phyloP scores from a whole-genome alignment of 2,888 invertebrate genomes.

The Cordylochernes scorpioides region DNA sequence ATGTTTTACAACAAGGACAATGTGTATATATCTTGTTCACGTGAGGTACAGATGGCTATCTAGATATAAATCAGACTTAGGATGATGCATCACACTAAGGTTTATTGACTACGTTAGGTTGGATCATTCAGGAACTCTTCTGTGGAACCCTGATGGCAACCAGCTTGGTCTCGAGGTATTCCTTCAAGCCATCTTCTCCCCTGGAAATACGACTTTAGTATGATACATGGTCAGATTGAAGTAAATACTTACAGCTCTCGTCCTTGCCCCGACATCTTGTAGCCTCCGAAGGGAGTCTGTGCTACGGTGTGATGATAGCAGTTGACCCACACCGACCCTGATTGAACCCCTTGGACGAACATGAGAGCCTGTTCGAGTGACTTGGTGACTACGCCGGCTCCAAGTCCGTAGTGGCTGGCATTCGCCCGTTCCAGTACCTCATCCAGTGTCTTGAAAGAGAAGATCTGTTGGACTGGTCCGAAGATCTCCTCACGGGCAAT shows the following conservation, averaged over 20 bases:
- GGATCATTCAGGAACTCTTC: too few relatives aligned
- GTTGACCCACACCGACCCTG: conserved; percentile 73
- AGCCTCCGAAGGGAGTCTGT: conserved; percentile 84
- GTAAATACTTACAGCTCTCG: conserved; percentile 25
- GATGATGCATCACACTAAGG: too few relatives aligned
- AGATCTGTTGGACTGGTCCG: conserved; percentile 77
- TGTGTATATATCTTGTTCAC: too few relatives aligned
- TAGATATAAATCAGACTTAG: too few relatives aligned
- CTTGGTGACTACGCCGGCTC: conserved; percentile 70
- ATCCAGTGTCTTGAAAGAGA: conserved; percentile 57
- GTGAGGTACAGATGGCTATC: too few relatives aligned
- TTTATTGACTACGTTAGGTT: too few relatives aligned
- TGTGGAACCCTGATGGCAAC: too few relatives aligned
- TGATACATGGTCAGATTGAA: too few relatives aligned
- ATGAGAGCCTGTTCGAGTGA: conserved; percentile 55
- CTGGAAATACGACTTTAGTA: neutral
- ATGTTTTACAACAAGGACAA: too few relatives aligned
- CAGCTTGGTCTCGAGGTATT: neutral
- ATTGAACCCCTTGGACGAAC: conserved; percentile 41
- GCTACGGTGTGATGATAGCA: conserved; percentile 60
- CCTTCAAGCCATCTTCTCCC: neutral
- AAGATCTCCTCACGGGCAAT: conserved; percentile 77
- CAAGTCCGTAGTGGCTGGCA: conserved; percentile 64
- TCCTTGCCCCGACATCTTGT: conserved; percentile 81
- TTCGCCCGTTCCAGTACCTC: conserved; percentile 73